Conservation (phyloP, 2,113 vertebrate genomes). For the Brevimyrus niger region DNA sequence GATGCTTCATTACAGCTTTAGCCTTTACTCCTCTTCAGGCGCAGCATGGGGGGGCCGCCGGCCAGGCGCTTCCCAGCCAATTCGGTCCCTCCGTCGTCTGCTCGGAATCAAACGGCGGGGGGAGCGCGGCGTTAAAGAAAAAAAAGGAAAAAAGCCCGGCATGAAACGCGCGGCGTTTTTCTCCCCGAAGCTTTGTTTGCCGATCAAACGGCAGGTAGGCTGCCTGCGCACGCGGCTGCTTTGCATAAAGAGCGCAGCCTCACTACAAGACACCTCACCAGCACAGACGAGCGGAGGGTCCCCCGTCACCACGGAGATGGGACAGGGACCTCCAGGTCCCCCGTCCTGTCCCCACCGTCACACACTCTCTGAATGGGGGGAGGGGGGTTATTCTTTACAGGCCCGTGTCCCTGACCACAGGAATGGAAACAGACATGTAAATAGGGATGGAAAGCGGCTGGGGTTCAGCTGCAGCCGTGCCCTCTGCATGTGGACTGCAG, state of each 20-base stretch:
- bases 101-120: neutral
- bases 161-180: neutral
- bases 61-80: constrained; percentile 13
- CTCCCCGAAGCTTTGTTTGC: neutral
- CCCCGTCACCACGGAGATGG: neutral
- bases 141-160: neutral
- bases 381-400: neutral
- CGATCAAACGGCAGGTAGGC: neutral
- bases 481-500: neutral
- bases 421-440: neutral
- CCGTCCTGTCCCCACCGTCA: neutral
- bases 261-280: neutral
- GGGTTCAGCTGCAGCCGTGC: too few relatives aligned
- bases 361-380: neutral
- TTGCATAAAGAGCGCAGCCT: neutral
- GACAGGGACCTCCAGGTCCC: neutral
- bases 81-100: neutral
- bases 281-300: neutral
- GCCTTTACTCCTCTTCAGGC: constrained; percentile 1
- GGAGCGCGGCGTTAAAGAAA: neutral
- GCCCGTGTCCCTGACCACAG: neutral
- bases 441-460: neutral
- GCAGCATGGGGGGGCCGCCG: neutral
- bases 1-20: constrained; percentile 16
- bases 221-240: neutral